Base-by-base conservation (phyloP, 2,888 invertebrate genomes). In the Apoda limacodes region DNA sequence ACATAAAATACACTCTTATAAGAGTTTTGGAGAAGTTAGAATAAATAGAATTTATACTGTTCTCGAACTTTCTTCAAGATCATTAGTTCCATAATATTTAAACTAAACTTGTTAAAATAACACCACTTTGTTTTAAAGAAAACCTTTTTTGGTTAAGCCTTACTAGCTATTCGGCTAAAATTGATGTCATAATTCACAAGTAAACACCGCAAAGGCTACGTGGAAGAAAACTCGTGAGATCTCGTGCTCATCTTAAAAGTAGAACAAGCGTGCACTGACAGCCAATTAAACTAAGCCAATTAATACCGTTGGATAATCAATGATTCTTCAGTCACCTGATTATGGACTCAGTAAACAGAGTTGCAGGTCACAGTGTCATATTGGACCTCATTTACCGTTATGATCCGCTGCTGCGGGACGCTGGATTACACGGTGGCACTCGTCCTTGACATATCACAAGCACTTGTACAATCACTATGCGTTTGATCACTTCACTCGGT, bases 181-280 rank as follows among this genome's bases (percentile, higher is more conserved):
- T n/a, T n/a, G n/a, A n/a, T 71, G 74, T 70, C 66, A 70, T 66
- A 74, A 68, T 68, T 74, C 63, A 64, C 67, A 65, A 52, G 70
- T 71, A 74, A 72, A 75, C 71, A 75, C 53, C 56, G 60, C 57
- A 55, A 49, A 52, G 54, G 48, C 66, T 63, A 74, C 75, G 74
- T 76, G 72, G 72, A 72, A 61, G 52, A 27, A 23, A 36, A 45
- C 45, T 45, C 40, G 42, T 48, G 45, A 52, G 44, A 47, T 52
- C 48, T 52, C 48, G 49, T 48, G 36, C 40, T 39, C 52, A 63
- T 59, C 57, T 63, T 46, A 62, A 55, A 60, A 60, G 51, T 46
- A 55, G 50, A 54, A 54, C 52, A 34, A 46, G 50, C 51, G 55
- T 42, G 41, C 43, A 35, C 30, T 39, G 35, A 38, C n/a, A n/a